phyloP scores from a whole-genome alignment of 2,113 vertebrate species.

The Dasypus novemcinctus region DNA sequence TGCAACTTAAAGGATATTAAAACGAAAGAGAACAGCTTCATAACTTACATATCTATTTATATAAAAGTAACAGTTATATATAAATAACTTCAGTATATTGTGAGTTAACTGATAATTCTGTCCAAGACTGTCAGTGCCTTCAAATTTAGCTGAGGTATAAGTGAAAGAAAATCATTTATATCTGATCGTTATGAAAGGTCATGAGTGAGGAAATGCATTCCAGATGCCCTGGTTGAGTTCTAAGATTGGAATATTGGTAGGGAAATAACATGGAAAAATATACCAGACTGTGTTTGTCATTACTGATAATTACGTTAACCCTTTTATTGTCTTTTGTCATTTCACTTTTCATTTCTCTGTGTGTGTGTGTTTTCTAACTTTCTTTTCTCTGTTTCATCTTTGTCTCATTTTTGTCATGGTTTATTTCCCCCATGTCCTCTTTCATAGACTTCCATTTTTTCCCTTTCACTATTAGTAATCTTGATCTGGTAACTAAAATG shows the following conservation, averaged over 20 bases:
- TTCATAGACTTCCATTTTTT: neutral
- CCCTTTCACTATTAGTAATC: slow-evolving; percentile 26
- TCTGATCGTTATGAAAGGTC: slow-evolving; percentile 69
- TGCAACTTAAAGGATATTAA: slow-evolving; percentile 43
- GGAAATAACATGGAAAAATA: neutral
- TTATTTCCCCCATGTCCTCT: neutral
- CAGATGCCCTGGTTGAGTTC: neutral
- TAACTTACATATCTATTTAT: neutral
- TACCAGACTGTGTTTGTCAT: neutral
- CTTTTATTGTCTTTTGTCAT: neutral
- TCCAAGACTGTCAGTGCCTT: slow-evolving; percentile 12
- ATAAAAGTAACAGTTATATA: neutral
- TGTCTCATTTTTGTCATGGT: slow-evolving; percentile 19
- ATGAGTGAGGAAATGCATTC: slow-evolving; percentile 64
- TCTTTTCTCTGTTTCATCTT: neutral
- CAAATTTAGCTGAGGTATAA: slow-evolving; percentile 62
- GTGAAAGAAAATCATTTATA: slow-evolving; percentile 79
- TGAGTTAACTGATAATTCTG: slow-evolving; percentile 67
- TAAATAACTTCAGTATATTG: slow-evolving; percentile 40
- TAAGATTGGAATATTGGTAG: slow-evolving; percentile 5
- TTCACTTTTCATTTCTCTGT: slow-evolving; percentile 33
- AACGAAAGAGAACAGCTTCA: neutral
- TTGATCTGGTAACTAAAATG: slow-evolving; percentile 9
- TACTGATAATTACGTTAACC: slow-evolving; percentile 2
- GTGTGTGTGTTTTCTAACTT: neutral